Evolutionary conservation across 2,113 vertebrate species (phyloP).

Genomic region (Sturnus vulgaris): DNA sequence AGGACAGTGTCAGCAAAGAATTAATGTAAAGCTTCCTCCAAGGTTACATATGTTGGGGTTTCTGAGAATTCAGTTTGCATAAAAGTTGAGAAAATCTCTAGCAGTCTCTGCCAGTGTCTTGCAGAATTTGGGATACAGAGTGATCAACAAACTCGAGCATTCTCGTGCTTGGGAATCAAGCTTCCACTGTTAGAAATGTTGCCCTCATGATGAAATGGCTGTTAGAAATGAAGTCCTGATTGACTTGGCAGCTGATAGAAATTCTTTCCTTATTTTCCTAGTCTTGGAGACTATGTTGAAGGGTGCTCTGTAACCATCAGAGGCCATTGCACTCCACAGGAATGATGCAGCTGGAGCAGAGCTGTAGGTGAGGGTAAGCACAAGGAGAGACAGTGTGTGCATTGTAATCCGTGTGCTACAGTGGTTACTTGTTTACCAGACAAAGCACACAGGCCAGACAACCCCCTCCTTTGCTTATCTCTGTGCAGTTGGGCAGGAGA

Average conservation of each 20-base stretch:
- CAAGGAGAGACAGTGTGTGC: background rate
- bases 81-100: background rate
- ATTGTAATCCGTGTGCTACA: background rate
- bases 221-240: background rate
- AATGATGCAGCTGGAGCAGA: background rate
- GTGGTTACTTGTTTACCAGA: background rate
- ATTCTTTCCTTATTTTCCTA: background rate
- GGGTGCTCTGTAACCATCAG: background rate
- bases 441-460: background rate
- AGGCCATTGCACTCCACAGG: background rate
- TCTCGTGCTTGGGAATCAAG: background rate
- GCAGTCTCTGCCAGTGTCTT: background rate
- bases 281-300: background rate
- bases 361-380: background rate
- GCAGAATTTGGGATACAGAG: background rate
- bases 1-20: conserved; percentile 7
- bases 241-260: background rate
- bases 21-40: background rate
- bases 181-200: background rate
- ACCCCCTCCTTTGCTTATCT: background rate
- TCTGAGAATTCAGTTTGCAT: background rate
- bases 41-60: background rate
- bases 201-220: background rate
- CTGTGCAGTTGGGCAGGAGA: background rate
- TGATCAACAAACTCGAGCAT: background rate